Evolutionary conservation across 1,140 invertebrate species (phyloP).

Genomic region (Listronotus oregonensis): DNA sequence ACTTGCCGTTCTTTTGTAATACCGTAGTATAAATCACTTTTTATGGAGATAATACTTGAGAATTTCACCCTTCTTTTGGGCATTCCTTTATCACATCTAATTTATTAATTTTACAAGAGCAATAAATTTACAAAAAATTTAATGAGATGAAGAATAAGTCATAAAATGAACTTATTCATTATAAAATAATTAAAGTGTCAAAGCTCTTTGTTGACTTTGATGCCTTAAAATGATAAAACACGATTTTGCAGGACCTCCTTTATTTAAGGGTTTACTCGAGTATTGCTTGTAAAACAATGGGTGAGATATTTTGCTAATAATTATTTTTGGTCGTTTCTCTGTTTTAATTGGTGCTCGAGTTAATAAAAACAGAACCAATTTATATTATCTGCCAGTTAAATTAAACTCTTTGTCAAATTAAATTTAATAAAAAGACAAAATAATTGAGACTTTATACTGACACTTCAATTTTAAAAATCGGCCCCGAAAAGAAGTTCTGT

Average conservation of each 20-base stretch:
- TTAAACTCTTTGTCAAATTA: neutral
- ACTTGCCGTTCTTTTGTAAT: no score
- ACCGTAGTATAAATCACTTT: no score
- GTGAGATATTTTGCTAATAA: slow-evolving; percentile 1
- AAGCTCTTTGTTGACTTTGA: slow-evolving; percentile 43
- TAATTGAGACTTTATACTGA: neutral
- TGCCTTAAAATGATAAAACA: slow-evolving; percentile 42
- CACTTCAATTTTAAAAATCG: no score
- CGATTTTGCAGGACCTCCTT: slow-evolving; percentile 37
- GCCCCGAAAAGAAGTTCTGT: no score
- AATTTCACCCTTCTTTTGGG: no score
- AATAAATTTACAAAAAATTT: slow-evolving; percentile 21
- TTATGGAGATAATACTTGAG: no score
- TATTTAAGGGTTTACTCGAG: slow-evolving; percentile 11
- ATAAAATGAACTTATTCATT: slow-evolving; percentile 41
- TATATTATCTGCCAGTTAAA: no score
- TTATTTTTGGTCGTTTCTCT: neutral
- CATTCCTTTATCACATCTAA: no score
- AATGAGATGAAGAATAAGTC: slow-evolving; percentile 24
- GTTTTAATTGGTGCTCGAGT: no score
- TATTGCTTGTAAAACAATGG: slow-evolving; percentile 14
- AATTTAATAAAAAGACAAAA: neutral
- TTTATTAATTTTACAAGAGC: slow-evolving; percentile 4
- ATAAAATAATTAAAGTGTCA: slow-evolving; percentile 48
- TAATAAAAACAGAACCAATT: no score